Base-by-base conservation (phyloP, 2,113 vertebrate species). In the Sardina pilchardus region DNA sequence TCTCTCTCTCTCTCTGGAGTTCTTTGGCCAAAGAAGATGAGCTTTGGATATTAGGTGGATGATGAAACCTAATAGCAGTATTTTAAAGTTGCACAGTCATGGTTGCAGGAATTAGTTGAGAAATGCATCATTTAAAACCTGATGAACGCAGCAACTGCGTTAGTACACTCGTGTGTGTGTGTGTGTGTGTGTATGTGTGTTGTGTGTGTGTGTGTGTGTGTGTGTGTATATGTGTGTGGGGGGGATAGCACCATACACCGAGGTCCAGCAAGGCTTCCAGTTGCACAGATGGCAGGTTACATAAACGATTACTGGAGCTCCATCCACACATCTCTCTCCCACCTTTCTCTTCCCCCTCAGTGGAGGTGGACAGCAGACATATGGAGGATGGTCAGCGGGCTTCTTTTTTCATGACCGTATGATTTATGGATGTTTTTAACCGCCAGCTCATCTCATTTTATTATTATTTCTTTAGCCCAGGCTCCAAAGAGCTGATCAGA, bases 151-250 rank as follows among this genome's bases (percentile, higher is more conserved):
- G n/a, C 36, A 81, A 50, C 59, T 81, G 87, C 78, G 84, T 88
- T 48, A 75, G 85, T 86, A 86, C 83, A 81, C 81, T 47, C 45
- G 12, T 47, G 42, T 42, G 83, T 45, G 42, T 87, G 84, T 48
- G 84, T 42, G 83, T 44, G 42, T 87, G 84, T 39, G 84, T 83
- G 67, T 83, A 56, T n/a, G 24, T 26, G 84, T 88, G 84, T 85
- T 85, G 43, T 82, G 81, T 83, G 63, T 83, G 47, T 83, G 47
- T 83, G 47, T 83, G 47, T 83, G 82, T 83, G 53, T 63, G 84
- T 85, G 67, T 85, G 78, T 45, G 14, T 26, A 81, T 88, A 63
- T 85, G 42, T 81, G 81, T 80, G 63, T 53, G 47, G 34, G 47
- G 30, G 47, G 39, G 30, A 84, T 88, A 86, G 82, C 34, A 53